A percentile compares a stretch with the other conserved stretches of the same genome.
These are phyloP conservation scores for Physella acuta DNA, from an alignment of 1,140 invertebrate genomes.

Conservation along the genomic window DNA sequence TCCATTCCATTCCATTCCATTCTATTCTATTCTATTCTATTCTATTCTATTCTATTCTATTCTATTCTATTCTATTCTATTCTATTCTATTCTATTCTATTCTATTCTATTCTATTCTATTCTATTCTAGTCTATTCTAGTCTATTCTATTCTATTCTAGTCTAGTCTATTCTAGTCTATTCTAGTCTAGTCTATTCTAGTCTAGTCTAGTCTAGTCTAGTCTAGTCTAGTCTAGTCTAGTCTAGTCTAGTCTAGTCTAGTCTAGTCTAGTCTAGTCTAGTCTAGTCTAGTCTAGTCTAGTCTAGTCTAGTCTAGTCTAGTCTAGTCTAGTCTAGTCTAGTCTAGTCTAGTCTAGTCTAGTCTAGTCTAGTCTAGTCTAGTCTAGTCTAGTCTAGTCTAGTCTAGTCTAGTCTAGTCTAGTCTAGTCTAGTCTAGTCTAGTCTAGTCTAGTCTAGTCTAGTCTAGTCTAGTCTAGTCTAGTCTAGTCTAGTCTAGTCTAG, in stretches of 20 bases:
- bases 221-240: conserved; percentile 27
- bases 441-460: background rate
- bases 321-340: conserved; percentile 18
- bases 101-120: conserved; percentile 21
- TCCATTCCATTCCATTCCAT: background rate
- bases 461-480: background rate
- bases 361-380: conserved; percentile 6
- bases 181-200: conserved; percentile 10
- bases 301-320: conserved; percentile 13
- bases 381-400: background rate
- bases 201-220: conserved; percentile 13
- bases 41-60: background rate
- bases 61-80: conserved; percentile 9
- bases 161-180: conserved; percentile 23
- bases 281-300: conserved; percentile 18
- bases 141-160: conserved; percentile 17
- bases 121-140: conserved; percentile 23
- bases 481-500: background rate
- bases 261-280: conserved; percentile 24
- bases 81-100: conserved; percentile 4
- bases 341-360: conserved; percentile 21
- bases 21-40: conserved; percentile 3
- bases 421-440: background rate
- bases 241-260: conserved; percentile 26
- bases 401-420: background rate